Conservation (phyloP, 2,888 invertebrate species). For the Cheiracanthium punctorium region DNA sequence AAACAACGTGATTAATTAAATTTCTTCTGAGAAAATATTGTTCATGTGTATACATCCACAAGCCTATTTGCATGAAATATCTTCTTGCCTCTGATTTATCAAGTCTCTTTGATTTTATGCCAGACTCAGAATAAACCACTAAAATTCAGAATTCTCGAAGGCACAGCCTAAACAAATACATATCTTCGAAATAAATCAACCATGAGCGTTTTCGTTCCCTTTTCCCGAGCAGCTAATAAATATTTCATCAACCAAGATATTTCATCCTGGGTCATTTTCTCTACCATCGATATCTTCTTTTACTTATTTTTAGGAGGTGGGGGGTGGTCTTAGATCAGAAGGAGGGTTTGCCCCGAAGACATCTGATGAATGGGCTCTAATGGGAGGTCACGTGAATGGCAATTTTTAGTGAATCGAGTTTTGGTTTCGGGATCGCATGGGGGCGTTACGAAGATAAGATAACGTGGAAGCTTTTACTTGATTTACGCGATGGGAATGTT, state of each 20-base stretch:
- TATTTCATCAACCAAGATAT: conserved; percentile 63
- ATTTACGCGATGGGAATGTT: no score
- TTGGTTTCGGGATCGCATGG: not conserved
- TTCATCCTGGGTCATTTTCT: conserved; percentile 49
- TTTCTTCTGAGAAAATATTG: no score
- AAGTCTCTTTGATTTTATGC: not conserved
- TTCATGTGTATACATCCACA: no score
- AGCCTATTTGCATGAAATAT: not conserved
- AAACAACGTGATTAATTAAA: no score
- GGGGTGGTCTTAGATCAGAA: not conserved
- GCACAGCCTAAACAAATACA: conserved; percentile 12
- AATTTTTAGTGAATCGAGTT: conserved; percentile 17
- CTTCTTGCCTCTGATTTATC: not conserved
- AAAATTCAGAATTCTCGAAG: not conserved
- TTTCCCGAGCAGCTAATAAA: conserved; percentile 53
- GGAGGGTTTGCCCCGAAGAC: not conserved
- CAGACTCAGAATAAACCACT: not conserved
- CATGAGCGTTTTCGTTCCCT: conserved; percentile 3
- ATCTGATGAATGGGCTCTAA: conserved; percentile 59
- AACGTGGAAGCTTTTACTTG: no score
- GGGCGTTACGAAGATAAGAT: no score
- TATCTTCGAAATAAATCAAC: conserved; percentile 50
- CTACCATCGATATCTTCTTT: conserved; percentile 33
- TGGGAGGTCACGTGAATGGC: conserved; percentile 51
- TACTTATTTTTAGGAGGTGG: not conserved